Base-by-base conservation (phyloP, 2,113 vertebrate species). In the Salvelinus namaycush region DNA sequence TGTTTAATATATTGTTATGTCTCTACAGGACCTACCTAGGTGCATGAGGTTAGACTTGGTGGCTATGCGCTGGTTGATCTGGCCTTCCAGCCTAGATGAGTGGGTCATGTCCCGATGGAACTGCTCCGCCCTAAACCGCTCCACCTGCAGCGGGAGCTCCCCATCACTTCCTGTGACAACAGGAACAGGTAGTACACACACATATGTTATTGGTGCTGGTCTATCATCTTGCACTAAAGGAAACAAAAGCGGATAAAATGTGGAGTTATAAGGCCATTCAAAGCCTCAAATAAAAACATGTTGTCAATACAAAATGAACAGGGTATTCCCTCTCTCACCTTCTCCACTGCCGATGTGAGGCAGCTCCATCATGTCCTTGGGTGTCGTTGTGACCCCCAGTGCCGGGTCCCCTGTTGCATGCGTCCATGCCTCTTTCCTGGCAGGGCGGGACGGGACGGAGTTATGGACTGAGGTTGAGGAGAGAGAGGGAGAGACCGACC, bases 271-370 rank as follows among this genome's bases (percentile, higher is more conserved):
- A 16, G 51, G 51, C 16, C 51, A 9, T 54, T 18, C 3, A 54
- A 18, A 54, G 12, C 16, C 14, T 18, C 16, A 54, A 13, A 54
- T 14, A 18, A 18, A 54, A 54, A 54, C 12, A 18, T 54, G 3
- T 34, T 34, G 34, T 44, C 8, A 39, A 9, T 39, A 9, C 7
- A 39, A 39, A 44, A 11, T 44, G 1, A 44, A 44, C 39, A 44
- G 27, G 16, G 8, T n/a, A n/a, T 24, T 29, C 14, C 51, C 1
- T 16, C 71, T 66, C 24, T 60, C n/a, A 60, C 71, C 71, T 14
- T 72, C 71, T 73, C 72, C 57, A 64, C 72, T 62, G 72, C 57
- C 16, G 31, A 73, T n/a, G 22, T 20, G 18, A 49, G 60, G 59
- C 57, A 62, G 26, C 27, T 67, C 65, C 26, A 16, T 3, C 14